Percentiles rank a stretch among this genome's conserved stretches.
Evolutionary conservation across 2,888 invertebrate genomes (phyloP).

Genomic region (Lithophane semibrunnea): DNA sequence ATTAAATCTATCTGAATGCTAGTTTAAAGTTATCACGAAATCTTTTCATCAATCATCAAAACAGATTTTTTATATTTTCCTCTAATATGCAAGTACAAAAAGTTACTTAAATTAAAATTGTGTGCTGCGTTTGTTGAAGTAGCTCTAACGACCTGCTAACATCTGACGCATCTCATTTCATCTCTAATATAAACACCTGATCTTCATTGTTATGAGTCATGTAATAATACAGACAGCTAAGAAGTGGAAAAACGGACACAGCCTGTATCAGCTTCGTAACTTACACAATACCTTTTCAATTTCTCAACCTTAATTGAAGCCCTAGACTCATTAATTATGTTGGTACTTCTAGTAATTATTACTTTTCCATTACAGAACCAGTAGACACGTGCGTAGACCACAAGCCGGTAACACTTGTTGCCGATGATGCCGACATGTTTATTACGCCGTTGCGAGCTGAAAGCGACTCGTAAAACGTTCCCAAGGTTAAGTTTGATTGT

Average conservation of each 20-base stretch:
- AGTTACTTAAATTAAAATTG: background rate
- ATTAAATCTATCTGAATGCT: background rate
- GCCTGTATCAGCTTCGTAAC: background rate
- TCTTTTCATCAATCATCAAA: background rate
- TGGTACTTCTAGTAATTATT: constrained; percentile 43
- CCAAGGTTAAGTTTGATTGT: constrained; percentile 87
- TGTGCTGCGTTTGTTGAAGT: background rate
- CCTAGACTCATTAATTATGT: constrained; percentile 28
- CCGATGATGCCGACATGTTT: constrained; percentile 83
- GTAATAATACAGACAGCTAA: background rate
- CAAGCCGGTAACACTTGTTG: constrained; percentile 81
- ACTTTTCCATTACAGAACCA: constrained; percentile 56
- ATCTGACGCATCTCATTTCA: background rate
- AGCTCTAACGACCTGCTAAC: background rate
- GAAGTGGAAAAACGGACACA: background rate
- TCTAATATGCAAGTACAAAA: background rate
- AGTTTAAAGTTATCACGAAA: background rate
- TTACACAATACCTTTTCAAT: constrained; percentile 1
- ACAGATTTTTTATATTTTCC: background rate
- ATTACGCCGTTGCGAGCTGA: constrained; percentile 77
- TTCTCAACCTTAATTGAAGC: constrained; percentile 1
- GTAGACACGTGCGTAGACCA: constrained; percentile 73
- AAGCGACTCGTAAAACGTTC: constrained; percentile 81
- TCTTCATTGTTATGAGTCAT: background rate
- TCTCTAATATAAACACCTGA: background rate